Conservation (phyloP, 2,797 vertebrate genomes). For the Oceanodroma leucorhoa region DNA sequence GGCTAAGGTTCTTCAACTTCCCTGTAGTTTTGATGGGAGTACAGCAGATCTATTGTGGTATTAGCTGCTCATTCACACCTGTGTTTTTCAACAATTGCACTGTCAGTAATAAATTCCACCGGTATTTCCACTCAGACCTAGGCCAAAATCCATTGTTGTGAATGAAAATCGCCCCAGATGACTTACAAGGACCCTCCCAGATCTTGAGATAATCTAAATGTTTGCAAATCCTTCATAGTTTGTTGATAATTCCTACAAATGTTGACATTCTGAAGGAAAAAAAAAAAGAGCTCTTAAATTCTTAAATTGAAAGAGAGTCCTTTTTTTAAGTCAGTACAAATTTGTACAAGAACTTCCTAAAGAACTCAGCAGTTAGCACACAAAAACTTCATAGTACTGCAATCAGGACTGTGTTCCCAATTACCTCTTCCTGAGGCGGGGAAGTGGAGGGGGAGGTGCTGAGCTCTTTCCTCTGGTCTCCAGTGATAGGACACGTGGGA, state of each 20-base stretch:
- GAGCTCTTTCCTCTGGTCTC: neutral
- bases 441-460: neutral
- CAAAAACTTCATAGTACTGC: neutral
- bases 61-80: neutral
- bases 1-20: neutral
- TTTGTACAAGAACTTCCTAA: neutral
- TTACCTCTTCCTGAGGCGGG: neutral
- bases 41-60: neutral
- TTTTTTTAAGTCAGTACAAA: neutral
- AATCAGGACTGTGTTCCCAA: neutral
- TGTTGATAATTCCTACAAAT: neutral
- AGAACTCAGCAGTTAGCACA: neutral
- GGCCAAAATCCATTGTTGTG: neutral
- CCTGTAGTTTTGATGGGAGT: neutral
- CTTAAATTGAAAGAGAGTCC: neutral
- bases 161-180: neutral
- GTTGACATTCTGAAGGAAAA: neutral
- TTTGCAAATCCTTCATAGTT: neutral
- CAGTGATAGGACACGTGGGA: fast-evolving
- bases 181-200: neutral
- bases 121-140: neutral
- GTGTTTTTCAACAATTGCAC: neutral
- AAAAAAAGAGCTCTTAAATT: neutral
- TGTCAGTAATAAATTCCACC: neutral
- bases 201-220: neutral